Conservation (phyloP, 2,113 vertebrate genomes). For the Ondatra zibethicus region DNA sequence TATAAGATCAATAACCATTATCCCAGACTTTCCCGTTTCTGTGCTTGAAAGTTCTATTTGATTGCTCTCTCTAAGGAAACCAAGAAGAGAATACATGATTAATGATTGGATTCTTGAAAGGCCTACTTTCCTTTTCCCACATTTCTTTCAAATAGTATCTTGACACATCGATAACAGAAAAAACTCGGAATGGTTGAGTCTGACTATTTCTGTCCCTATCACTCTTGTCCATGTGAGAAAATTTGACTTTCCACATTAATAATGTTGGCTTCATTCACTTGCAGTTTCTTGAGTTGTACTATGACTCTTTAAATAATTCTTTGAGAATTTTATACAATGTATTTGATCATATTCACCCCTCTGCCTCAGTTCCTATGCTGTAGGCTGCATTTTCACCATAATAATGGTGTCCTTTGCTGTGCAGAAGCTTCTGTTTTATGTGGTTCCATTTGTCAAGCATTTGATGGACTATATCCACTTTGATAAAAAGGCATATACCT, state of each 20-base stretch:
- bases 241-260: background rate
- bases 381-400: background rate
- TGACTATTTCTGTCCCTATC: background rate
- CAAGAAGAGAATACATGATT: background rate
- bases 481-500: background rate
- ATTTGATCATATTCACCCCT: background rate
- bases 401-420: background rate
- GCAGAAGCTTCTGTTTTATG: background rate
- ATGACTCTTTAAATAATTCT: background rate
- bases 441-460: background rate
- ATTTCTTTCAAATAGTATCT: constrained; percentile 36
- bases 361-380: background rate
- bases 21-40: background rate
- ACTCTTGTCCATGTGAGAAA: background rate
- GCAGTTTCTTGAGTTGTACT: background rate
- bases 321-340: background rate
- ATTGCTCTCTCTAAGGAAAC: background rate
- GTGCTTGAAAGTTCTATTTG: background rate
- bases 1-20: background rate
- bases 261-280: background rate
- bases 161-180: background rate
- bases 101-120: background rate
- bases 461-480: background rate
- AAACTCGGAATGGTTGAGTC: background rate
- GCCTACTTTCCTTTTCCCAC: background rate